Conservation (phyloP, 1,140 invertebrate species). For the Zaprionus capensis region DNA sequence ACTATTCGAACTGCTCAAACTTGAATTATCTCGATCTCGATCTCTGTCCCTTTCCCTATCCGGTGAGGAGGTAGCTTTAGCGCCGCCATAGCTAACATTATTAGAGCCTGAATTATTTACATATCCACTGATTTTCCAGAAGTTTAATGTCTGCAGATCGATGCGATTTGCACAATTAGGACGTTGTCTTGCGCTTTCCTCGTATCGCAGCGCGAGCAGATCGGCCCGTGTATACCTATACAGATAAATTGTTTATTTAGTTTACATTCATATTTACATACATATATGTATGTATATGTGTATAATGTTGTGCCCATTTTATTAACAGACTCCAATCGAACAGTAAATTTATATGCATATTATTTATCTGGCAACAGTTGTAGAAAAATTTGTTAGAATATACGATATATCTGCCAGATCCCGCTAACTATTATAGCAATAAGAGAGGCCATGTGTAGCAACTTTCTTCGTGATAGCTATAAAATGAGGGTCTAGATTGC, state of each 20-base stretch:
- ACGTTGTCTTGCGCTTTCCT: conserved; percentile 54
- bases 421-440: too few species aligned
- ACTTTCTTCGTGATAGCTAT: too few species aligned
- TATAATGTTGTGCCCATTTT: not conserved
- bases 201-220: conserved; percentile 65
- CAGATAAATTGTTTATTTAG: not conserved
- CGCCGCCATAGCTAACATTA: conserved; percentile 31
- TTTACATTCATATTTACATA: not conserved
- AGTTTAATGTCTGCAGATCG: conserved; percentile 62
- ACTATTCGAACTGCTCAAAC: conserved; percentile 44
- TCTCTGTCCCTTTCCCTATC: conserved; percentile 42
- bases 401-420: too few species aligned
- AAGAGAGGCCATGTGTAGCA: too few species aligned
- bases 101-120: conserved; percentile 5
- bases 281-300: not conserved
- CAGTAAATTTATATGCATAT: too few species aligned
- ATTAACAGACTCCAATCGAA: not conserved
- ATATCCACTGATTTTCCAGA: conserved; percentile 63
- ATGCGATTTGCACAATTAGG: conserved; percentile 58
- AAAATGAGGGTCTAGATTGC: too few species aligned
- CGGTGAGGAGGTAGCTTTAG: conserved; percentile 48
- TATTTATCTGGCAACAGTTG: too few species aligned
- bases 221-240: conserved; percentile 63
- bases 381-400: too few species aligned
- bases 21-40: conserved; percentile 22